Evolutionary conservation across 2,113 vertebrate genomes (phyloP).

Genomic region (Columbina picui): DNA sequence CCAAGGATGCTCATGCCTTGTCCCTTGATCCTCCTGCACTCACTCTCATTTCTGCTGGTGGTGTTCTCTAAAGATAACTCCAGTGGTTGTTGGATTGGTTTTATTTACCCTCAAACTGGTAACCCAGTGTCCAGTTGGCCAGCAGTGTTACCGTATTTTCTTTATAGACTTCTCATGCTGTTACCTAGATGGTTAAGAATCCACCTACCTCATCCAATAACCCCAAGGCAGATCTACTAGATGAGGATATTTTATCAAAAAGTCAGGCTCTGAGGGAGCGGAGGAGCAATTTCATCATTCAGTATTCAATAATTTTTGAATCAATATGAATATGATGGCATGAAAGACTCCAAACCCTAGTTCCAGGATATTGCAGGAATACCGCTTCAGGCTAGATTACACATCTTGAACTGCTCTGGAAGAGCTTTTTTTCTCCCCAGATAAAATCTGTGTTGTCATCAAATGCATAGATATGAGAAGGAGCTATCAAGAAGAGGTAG

Average conservation of each 20-base stretch:
- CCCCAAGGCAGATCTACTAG: neutral
- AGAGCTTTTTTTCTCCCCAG: neutral
- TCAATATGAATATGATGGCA: neutral
- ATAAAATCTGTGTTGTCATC: neutral
- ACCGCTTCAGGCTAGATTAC: neutral
- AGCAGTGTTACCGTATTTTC: neutral
- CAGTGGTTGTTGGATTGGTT: neutral
- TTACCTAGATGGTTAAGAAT: neutral
- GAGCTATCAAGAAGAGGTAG: neutral
- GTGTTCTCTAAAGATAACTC: neutral
- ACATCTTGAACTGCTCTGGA: neutral
- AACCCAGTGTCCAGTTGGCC: neutral
- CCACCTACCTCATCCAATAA: neutral
- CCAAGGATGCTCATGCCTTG: neutral
- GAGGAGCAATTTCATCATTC: neutral
- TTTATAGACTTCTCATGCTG: neutral
- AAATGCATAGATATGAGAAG: neutral
- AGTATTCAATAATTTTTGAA: neutral
- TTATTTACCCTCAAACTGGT: neutral
- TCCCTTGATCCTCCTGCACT: neutral
- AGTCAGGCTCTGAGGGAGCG: neutral
- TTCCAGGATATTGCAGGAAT: neutral
- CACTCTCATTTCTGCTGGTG: neutral
- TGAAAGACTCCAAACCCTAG: neutral
- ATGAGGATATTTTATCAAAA: neutral